Evolutionary conservation across 2,797 vertebrate species (phyloP).

Genomic region (Poecilia velifera): DNA sequence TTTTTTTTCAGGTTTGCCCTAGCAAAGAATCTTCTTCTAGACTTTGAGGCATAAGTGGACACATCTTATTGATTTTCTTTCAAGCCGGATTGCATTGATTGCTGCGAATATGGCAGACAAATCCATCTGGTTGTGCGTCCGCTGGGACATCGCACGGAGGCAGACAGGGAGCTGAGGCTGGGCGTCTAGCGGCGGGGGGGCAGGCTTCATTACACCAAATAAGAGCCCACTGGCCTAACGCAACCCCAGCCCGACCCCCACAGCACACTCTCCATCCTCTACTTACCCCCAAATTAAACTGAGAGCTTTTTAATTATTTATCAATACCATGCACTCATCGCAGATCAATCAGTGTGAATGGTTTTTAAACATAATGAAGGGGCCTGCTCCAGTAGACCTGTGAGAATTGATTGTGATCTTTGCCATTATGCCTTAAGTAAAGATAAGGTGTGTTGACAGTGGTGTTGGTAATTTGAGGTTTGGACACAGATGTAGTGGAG

Average conservation of each 20-base stretch:
- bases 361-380: slow-evolving; percentile 86
- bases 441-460: slow-evolving; percentile 74
- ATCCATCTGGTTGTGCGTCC: slow-evolving; percentile 88
- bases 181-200: slow-evolving; percentile 82
- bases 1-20: slow-evolving; percentile 84
- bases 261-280: slow-evolving; percentile 78
- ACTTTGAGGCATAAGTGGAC: slow-evolving; percentile 94
- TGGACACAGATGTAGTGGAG: slow-evolving; percentile 58
- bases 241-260: slow-evolving; percentile 76
- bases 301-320: slow-evolving; percentile 95
- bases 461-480: slow-evolving; percentile 76
- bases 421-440: slow-evolving; percentile 78
- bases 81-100: slow-evolving; percentile 93
- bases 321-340: slow-evolving; percentile 87
- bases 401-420: slow-evolving; percentile 83
- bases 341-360: slow-evolving; percentile 86
- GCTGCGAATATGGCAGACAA: slow-evolving; percentile 93
- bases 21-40: slow-evolving; percentile 85
- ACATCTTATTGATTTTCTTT: slow-evolving; percentile 99
- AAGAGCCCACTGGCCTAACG: slow-evolving; percentile 83
- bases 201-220: slow-evolving; percentile 84
- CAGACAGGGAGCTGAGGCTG: slow-evolving; percentile 80
- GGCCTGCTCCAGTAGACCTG: slow-evolving; percentile 74
- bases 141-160: slow-evolving; percentile 76
- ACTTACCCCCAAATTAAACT: slow-evolving; percentile 85